phyloP scores from a whole-genome alignment of 2,797 vertebrate genomes.

The Ctenosaura bakeri region DNA sequence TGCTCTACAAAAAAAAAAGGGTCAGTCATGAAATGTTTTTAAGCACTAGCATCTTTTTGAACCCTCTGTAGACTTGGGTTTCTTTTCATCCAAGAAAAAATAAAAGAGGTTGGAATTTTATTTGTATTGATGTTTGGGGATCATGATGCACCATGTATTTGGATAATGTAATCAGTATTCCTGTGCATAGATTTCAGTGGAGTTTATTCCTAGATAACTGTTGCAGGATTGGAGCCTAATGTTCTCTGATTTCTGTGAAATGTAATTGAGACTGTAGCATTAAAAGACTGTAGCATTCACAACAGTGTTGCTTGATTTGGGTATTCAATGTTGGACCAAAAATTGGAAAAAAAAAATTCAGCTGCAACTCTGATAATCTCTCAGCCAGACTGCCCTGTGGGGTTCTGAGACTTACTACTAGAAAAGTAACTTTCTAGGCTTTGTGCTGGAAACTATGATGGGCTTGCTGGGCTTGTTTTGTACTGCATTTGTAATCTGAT shows the following conservation, averaged over 20 bases:
- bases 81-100: slow-evolving; percentile 37
- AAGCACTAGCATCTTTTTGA: neutral
- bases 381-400: too few relatives aligned
- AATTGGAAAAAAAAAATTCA: too few relatives aligned
- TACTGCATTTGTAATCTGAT: slow-evolving; percentile 36
- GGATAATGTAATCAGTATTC: slow-evolving; percentile 50
- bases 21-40: slow-evolving; percentile 19
- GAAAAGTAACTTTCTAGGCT: neutral
- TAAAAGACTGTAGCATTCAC: neutral
- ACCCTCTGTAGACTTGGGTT: slow-evolving; percentile 2
- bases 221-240: neutral
- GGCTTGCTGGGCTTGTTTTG: neutral
- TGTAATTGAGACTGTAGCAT: neutral
- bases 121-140: neutral
- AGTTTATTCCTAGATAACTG: neutral
- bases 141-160: neutral
- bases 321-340: slow-evolving; percentile 17
- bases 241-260: neutral
- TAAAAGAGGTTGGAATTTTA: slow-evolving; percentile 46
- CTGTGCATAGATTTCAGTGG: neutral
- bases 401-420: too few relatives aligned
- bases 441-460: slow-evolving; percentile 14
- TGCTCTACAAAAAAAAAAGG: neutral
- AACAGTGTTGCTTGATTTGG: slow-evolving; percentile 43
- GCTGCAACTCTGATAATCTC: too few relatives aligned